Evolutionary conservation across 2,888 invertebrate species (phyloP).

Genomic region (Spisula subtruncata): DNA sequence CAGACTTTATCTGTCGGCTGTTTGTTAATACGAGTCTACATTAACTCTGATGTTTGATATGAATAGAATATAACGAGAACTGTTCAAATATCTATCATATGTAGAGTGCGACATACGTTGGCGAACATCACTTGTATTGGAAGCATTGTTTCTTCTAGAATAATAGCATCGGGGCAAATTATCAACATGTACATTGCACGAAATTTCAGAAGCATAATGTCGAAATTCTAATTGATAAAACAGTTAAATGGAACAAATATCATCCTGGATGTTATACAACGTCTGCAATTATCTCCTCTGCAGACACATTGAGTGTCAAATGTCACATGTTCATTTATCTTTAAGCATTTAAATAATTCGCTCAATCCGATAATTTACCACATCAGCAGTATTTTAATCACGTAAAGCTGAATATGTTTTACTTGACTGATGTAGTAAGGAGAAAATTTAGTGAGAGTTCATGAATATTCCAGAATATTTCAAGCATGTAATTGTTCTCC

Average conservation of each 20-base stretch:
- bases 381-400: constrained; percentile 2
- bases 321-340: not conserved
- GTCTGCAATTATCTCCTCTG: not conserved
- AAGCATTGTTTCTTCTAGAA: too few species aligned
- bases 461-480: constrained; percentile 6
- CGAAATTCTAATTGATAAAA: too few species aligned
- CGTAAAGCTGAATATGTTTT: not conserved
- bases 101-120: not conserved
- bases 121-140: not conserved
- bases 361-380: not conserved
- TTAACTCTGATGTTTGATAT: not conserved
- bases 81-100: not conserved
- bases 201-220: too few species aligned
- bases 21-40: not conserved
- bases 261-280: too few species aligned
- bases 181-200: too few species aligned
- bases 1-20: too few species aligned
- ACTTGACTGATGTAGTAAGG: not conserved
- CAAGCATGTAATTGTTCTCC: not conserved
- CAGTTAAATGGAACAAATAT: too few species aligned
- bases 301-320: not conserved
- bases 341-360: not conserved
- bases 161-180: too few species aligned
- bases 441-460: not conserved
- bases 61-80: not conserved